phyloP scores from a whole-genome alignment of 2,888 invertebrate genomes.

The Drosophila seclusa region DNA sequence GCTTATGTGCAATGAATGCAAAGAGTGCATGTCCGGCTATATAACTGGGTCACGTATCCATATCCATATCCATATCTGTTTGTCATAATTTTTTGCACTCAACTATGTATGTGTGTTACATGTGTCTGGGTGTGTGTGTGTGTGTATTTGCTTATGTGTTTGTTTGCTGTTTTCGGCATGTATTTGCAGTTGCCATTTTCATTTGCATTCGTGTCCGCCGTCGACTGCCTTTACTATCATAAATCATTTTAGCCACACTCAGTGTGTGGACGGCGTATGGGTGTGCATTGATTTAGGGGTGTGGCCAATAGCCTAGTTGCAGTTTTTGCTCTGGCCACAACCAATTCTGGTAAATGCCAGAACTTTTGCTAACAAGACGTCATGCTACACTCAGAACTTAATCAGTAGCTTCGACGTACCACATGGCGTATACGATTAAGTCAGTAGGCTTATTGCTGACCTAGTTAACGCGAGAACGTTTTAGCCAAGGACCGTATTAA shows the following conservation, averaged over 20 bases:
- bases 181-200: conserved; percentile 36
- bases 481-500: conserved; percentile 38
- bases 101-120: neutral
- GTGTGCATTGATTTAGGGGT: conserved; percentile 63
- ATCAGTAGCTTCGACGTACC: conserved; percentile 26
- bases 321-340: conserved; percentile 17
- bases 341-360: conserved; percentile 21
- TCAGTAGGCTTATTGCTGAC: conserved; percentile 41
- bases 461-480: conserved; percentile 38
- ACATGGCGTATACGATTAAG: conserved; percentile 36
- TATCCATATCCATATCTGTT: conserved; percentile 29
- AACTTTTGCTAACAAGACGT: conserved; percentile 9
- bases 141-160: conserved; percentile 24
- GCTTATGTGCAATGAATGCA: conserved; percentile 52
- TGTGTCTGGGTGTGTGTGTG: conserved; percentile 23
- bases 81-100: conserved; percentile 12
- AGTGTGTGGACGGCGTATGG: neutral
- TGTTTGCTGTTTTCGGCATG: conserved; percentile 12
- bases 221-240: conserved; percentile 51
- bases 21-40: conserved; percentile 36
- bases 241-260: conserved; percentile 63
- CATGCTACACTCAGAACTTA: conserved; percentile 23
- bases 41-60: conserved; percentile 16
- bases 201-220: conserved; percentile 52
- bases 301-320: conserved; percentile 44